Base-by-base conservation (phyloP, 2,888 invertebrate genomes). In the Lutraria lutraria region DNA sequence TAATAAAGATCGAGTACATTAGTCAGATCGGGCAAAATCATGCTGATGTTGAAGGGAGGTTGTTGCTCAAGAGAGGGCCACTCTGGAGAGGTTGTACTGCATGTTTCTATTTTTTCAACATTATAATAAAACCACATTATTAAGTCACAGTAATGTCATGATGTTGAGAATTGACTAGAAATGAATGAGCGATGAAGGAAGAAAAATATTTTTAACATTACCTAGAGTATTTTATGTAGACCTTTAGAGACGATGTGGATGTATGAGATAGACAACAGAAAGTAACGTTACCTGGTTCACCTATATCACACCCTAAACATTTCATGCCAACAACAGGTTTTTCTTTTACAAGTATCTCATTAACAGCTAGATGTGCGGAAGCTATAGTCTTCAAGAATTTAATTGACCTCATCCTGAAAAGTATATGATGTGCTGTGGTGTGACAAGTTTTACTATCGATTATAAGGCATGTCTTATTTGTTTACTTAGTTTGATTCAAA, bases 301-400 rank as follows among this genome's bases (percentile, higher is more conserved):
- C 93, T 1, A 93, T 81, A 52, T 89, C 89, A 16, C 90, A 90
- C 25, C 94, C 94, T 13, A 93, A 90, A 84, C 94, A 94, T 81
- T 92, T 91, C 6, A 94, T 90, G 10, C 93, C 94, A 43, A 94
- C 83, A 0, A 94, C 90, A 0, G 94, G 91, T 83, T 91, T 90
- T 25, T 92, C 92, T 13, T 91, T 88, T 31, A 92, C 89, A 4
- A 94, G 89, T 12, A 94, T 90, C n/a, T 89, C 89, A 31, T 90
- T 91, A 8, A 94, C 93, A 21, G 93, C 94, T 63, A 90, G 90
- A 80, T 92, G 87, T 25, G 94, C 90, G 6, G 89, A 90, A 10
- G 56, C 12, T 13, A 87, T 56, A 12, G 93, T 92, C 21, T 92
- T 92, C 53, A 94, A 84, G 52, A 93, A 85, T 31, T 92, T 92